Evolutionary conservation across 1,140 invertebrate species (phyloP).

Genomic region (Drosophila sulfurigaster): DNA sequence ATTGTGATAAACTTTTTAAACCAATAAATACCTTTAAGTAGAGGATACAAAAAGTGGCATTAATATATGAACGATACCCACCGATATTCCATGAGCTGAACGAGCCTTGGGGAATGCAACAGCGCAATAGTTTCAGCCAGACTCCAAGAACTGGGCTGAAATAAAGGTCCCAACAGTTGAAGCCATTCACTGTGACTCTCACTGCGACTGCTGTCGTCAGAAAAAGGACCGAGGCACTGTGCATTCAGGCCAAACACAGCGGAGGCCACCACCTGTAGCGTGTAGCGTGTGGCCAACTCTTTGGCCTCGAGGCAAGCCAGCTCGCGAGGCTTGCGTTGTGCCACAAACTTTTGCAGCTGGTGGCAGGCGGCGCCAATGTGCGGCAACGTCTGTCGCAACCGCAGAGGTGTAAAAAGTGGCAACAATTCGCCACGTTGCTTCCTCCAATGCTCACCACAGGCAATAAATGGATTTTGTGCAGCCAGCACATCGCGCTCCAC

Average conservation of each 20-base stretch:
- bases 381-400: conserved; percentile 46
- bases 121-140: conserved; percentile 61
- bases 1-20: neutral
- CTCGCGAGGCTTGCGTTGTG: neutral
- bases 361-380: conserved; percentile 45
- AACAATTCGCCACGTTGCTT: conserved; percentile 53
- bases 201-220: neutral
- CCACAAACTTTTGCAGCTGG: conserved; percentile 30
- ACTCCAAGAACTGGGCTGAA: conserved; percentile 56
- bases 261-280: conserved; percentile 67
- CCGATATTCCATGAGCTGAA: conserved; percentile 45
- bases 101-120: conserved; percentile 54
- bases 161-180: conserved; percentile 46
- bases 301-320: conserved; percentile 47
- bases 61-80: conserved; percentile 31
- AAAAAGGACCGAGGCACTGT: conserved; percentile 33
- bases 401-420: conserved; percentile 62
- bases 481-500: conserved; percentile 43
- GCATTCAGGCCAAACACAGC: conserved; percentile 61
- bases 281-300: conserved; percentile 54
- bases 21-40: neutral
- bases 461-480: conserved; percentile 64
- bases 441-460: conserved; percentile 54
- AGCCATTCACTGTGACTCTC: conserved; percentile 36
- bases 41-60: neutral